phyloP scores from a whole-genome alignment of 2,888 invertebrate species.

The Dryococelus australis region DNA sequence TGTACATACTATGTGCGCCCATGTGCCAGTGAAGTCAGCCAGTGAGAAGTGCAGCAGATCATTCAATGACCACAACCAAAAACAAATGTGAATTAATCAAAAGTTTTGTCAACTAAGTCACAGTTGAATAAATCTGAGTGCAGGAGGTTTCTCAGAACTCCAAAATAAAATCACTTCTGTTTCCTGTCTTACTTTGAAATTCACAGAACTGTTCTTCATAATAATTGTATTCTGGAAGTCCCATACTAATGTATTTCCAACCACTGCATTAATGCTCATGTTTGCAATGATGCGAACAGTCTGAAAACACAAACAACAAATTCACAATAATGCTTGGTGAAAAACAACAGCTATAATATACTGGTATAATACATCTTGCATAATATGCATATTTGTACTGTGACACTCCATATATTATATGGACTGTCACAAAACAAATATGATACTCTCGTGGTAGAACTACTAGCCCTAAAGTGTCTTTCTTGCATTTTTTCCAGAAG shows the following conservation, averaged over 20 bases:
- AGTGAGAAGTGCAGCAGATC: background rate
- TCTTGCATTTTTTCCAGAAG: too few species aligned
- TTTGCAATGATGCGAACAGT: slow-evolving; percentile 86
- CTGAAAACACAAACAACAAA: slow-evolving; percentile 55
- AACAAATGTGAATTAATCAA: background rate
- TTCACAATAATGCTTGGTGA: background rate
- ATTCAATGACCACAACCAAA: background rate
- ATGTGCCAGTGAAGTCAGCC: background rate
- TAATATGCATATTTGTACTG: background rate
- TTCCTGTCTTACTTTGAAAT: background rate
- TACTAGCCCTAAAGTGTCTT: too few species aligned
- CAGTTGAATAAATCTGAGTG: background rate
- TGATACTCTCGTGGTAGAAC: too few species aligned
- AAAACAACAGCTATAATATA: background rate
- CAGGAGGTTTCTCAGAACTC: background rate
- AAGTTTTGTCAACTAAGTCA: background rate
- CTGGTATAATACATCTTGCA: background rate
- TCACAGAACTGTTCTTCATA: background rate
- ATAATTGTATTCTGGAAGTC: background rate
- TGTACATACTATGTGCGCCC: background rate
- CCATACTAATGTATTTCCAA: slow-evolving; percentile 70
- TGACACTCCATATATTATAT: background rate
- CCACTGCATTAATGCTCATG: slow-evolving; percentile 78
- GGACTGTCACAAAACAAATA: too few species aligned
- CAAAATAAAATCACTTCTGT: background rate